phyloP scores from a whole-genome alignment of 2,888 invertebrate genomes.

The Hypolimnas misippus region DNA sequence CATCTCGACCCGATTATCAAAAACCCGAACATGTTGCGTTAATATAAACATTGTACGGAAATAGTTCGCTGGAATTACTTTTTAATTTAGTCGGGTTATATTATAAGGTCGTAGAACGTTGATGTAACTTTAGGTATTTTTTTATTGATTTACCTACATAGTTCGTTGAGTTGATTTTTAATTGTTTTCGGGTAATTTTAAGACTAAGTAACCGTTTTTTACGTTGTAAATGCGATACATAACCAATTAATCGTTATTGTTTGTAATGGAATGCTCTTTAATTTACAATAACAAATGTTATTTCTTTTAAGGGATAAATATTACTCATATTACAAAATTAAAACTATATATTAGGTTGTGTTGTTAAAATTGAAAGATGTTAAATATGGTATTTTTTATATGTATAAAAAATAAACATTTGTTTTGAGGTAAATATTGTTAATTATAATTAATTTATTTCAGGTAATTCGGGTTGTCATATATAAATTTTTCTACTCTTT shows the following conservation, averaged over 20 bases:
- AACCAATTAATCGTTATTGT: too few species aligned
- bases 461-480: neutral
- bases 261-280: too few species aligned
- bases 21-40: constrained; percentile 51
- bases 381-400: too few species aligned
- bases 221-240: too few species aligned
- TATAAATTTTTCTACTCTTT: neutral
- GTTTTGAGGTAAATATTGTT: neutral
- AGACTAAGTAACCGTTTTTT: neutral
- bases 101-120: constrained; percentile 38
- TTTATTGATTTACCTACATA: constrained; percentile 42
- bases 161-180: neutral
- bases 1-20: constrained; percentile 72
- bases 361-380: too few species aligned
- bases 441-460: too few species aligned
- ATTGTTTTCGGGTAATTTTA: neutral
- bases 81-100: constrained; percentile 51
- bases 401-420: neutral
- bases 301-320: too few species aligned
- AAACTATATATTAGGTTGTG: too few species aligned
- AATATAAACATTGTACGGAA: constrained; percentile 50
- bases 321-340: too few species aligned
- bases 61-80: constrained; percentile 24
- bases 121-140: constrained; percentile 26
- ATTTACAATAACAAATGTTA: too few species aligned